These are phyloP conservation scores for Crax fasciolata DNA, from an alignment of 2,797 vertebrate genomes.

Conservation along the genomic window DNA sequence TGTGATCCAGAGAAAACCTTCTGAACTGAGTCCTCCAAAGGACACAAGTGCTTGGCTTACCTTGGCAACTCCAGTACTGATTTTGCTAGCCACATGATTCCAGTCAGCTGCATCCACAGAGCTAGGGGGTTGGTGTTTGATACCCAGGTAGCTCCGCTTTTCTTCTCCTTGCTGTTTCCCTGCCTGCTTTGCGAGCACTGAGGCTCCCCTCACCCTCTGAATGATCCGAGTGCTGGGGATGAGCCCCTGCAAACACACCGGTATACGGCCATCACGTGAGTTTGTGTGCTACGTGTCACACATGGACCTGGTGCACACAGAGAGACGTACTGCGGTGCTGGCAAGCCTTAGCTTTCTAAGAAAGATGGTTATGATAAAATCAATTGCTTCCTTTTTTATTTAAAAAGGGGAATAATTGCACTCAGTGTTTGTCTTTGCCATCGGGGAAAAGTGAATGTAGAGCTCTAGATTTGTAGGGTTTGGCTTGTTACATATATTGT, in stretches of 20 bases:
- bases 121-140: neutral
- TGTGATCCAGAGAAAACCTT: neutral
- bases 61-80: accelerated
- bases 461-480: neutral
- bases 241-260: neutral
- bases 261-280: accelerated
- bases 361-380: neutral
- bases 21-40: neutral
- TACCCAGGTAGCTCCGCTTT: neutral
- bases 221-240: neutral
- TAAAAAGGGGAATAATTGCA: neutral
- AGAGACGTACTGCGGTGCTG: neutral
- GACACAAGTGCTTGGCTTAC: accelerated
- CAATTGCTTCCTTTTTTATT: neutral
- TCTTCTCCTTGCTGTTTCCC: neutral
- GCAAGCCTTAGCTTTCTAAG: neutral
- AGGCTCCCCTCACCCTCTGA: neutral
- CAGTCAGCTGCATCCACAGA: neutral
- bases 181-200: accelerated
- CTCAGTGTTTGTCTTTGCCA: neutral
- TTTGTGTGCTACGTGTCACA: accelerated
- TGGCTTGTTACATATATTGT: neutral
- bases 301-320: neutral
- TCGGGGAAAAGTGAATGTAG: conserved; percentile 27
- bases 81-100: accelerated